Base-by-base conservation (phyloP, 2,797 vertebrate genomes). In the Dicrostonyx torquatus region DNA sequence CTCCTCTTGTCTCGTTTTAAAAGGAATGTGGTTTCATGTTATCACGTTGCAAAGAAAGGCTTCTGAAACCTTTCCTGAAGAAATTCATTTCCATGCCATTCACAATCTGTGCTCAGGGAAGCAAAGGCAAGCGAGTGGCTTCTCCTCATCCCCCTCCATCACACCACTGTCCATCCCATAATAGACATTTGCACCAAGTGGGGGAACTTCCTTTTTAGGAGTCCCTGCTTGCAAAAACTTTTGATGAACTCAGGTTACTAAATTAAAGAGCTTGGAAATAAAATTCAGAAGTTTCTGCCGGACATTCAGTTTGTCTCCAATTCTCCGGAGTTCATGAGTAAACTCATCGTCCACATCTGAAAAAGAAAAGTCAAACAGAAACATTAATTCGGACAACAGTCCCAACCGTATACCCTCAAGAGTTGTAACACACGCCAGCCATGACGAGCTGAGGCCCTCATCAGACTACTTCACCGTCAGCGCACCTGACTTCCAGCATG, bases 231-330 rank as follows among this genome's bases (percentile, higher is more conserved):
- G 43, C 29, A 3, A 26, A 90, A 60, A 29, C 8, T 43, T 86
- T n/a, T 14, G 10, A 13, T n/a, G 18, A 8, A 80, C 50, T 98
- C 98, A 98, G 45, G 94, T 97, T 64, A 95, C 93, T 0, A 96
- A 97, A 79, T 62, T 96, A 83, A 98, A 97, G 0, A 98, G 55
- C 80, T 98, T 98, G 4, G 94, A 5, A 2, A 98, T 78, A 14
- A 98, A 62, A 90, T 98, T 98, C 48, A 98, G 92, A 66, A 99
- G 82, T 84, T 97, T 98, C 95, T 98, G 98, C n/a, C 86, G 96
- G 45, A 98, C 96, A 90, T 98, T 92, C 95, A 97, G 95, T 72
- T 97, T 98, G 93, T 99, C 98, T 5, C 98, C 98, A 2, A 98
- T 97, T 89, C 91, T 97, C 43, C 97, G 89, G 34, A 99, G 85